Evolutionary conservation across 2,888 invertebrate genomes (phyloP), one percentile per base, ranked within the genome.

Genomic region (Chrysolina haemoptera): DNA sequence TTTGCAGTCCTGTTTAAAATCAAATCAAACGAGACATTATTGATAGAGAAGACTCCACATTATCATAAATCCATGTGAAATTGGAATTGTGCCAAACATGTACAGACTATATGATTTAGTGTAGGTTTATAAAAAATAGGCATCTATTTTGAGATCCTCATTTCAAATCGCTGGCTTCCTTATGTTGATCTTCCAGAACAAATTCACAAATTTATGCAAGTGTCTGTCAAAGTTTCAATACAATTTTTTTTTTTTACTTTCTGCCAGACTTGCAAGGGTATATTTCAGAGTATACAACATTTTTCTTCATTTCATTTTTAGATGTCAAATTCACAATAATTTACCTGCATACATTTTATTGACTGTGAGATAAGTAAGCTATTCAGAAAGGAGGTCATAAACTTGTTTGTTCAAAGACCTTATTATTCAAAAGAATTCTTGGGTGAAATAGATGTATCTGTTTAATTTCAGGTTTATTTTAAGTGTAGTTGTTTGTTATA

Each of bases 401-500:
- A 43, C 43, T 43, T 53, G 53, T 53, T 12, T 20, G 59, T 59
- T 59, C 59, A n/a, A 35, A 12, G 35, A 59, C 59, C 35, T 59
- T 9, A 59, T 59, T 35, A n/a, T 27, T 14, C 35, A 35, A 59
- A 12, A 27, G 14, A 12, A 59, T 59, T 59, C 35, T 59, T 35
- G 6, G 27, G n/a, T 59, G 59, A 59, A 59, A 59, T 59, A n/a
- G 14, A 59, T 59, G 59, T 27, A 59, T 59, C 59, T 59, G 59
- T 59, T 59, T 35, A 59, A 59, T 27, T n/a, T 59, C 59, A 0
- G n/a, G 27, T 27, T 35, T 27, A 50, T 59, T 59, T 35, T 27
- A 22, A 59, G n/a, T 59, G 35, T 22, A 59, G 22, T 59, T 22
- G 0, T 59, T 11, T 59, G 27, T 59, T 59, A 4, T 35, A 59